Evolutionary conservation across 2,888 invertebrate species (phyloP).

Genomic region (Synergus laeviventris): DNA sequence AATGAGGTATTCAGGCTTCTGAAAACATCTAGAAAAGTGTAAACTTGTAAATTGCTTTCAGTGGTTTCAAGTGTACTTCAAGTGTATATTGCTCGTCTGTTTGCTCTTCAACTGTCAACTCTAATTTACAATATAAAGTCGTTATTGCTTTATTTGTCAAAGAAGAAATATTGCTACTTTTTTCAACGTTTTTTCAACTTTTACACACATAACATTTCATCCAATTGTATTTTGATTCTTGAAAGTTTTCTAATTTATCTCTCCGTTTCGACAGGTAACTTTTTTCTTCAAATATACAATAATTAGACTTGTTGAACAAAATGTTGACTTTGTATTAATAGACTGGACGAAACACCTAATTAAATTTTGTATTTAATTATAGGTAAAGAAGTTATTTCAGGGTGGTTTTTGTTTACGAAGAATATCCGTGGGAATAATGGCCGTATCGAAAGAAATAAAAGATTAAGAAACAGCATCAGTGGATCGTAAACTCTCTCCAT

Average conservation of each 20-base stretch:
- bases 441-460: neutral
- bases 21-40: neutral
- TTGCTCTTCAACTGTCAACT: neutral
- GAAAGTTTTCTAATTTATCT: too few species aligned
- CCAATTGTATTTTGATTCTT: too few species aligned
- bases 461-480: slow-evolving; percentile 14
- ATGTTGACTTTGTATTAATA: too few species aligned
- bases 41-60: slow-evolving; percentile 15
- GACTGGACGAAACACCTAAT: neutral
- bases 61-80: neutral
- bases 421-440: neutral
- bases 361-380: neutral
- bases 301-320: too few species aligned
- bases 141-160: neutral
- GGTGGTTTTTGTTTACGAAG: neutral
- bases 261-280: too few species aligned
- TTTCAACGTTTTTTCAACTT: neutral
- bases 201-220: neutral
- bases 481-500: slow-evolving; percentile 7
- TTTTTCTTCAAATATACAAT: too few species aligned
- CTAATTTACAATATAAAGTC: neutral
- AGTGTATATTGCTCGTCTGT: neutral
- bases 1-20: slow-evolving; percentile 7
- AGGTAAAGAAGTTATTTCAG: neutral
- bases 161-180: neutral